Evolutionary conservation across 1,140 invertebrate genomes (phyloP), one percentile per base, ranked within the genome.

Genomic region (Lucilia sericata): DNA sequence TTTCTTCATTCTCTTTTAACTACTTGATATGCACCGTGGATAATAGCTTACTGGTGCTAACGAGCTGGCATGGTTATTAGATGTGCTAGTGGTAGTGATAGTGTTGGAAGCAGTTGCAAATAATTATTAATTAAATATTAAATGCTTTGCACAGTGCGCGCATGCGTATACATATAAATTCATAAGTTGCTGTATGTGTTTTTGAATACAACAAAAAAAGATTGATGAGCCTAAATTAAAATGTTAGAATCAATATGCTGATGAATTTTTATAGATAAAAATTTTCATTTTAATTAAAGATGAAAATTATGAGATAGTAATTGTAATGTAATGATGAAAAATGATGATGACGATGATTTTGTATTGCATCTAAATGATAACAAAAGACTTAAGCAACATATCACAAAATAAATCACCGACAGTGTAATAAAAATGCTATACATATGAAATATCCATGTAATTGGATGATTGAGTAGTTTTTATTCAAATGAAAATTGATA

Each of bases 111-210:
- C 65, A 70, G 65, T 70, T 70, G 65, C 65, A 70, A 70, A 70
- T 70, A 70, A 70, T 70, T 70, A 70, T 70, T 70, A 70, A 70
- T 70, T 70, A 70, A 70, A 70, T 70, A 70, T 70, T 70, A 70
- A 25, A 70, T 70, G 65, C n/a, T n/a, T 70, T 21, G 7, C 65
- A 70, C 14, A 60, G 55, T 60, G 55, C 55, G 55, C 55, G 55
- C 55, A 60, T 60, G 55, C 51, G 55, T 60, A 60, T 17, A 60
- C 55, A 30, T n/a, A 19, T 65, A n/a, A 70, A 19, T 70, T 10
- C 65, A 21, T 70, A 19, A 7, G 65, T 3, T 9, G n/a, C n/a
- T n/a, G n/a, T n/a, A n/a, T 21, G 65, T 70, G 10, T 10, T 19
- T 70, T 70, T 70, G 19, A 5, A 9, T 7, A 25, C 51, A 55